Conservation (phyloP, 2,888 invertebrate genomes). For the Glomeris marginata region DNA sequence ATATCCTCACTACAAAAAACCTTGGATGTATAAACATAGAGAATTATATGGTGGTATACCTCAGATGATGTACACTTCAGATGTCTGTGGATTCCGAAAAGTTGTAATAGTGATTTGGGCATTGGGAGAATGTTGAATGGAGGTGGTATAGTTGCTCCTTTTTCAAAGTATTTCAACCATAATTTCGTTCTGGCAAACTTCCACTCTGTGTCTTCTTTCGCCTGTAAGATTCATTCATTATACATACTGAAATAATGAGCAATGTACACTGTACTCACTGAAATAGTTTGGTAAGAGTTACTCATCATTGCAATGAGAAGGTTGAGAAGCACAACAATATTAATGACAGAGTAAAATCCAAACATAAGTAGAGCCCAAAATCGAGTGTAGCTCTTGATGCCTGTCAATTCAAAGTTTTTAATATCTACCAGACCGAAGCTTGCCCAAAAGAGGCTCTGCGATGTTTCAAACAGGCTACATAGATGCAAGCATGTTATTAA, state of each 20-base stretch:
- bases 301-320: conserved; percentile 40
- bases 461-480: conserved; percentile 36
- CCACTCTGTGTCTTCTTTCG: conserved; percentile 38
- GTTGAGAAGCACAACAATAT: conserved; percentile 36
- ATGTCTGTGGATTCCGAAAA: background rate
- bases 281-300: conserved; percentile 37
- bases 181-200: conserved; percentile 38
- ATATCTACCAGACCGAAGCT: conserved; percentile 37
- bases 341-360: conserved; percentile 36
- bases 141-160: conserved; percentile 35
- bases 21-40: too few relatives aligned
- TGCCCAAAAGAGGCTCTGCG: conserved; percentile 38
- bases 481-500: conserved; percentile 8
- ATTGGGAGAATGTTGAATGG: conserved; percentile 39
- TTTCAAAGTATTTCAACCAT: conserved; percentile 40
- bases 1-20: too few relatives aligned
- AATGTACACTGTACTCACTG: conserved; percentile 27
- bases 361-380: conserved; percentile 39
- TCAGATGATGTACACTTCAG: background rate
- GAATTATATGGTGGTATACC: too few relatives aligned
- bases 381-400: conserved; percentile 27
- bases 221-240: conserved; percentile 23
- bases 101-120: conserved; percentile 26
- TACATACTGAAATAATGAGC: too few relatives aligned
- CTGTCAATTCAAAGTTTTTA: conserved; percentile 31